Evolutionary conservation across 2,888 invertebrate genomes (phyloP).

Genomic region (Limenitis camilla): DNA sequence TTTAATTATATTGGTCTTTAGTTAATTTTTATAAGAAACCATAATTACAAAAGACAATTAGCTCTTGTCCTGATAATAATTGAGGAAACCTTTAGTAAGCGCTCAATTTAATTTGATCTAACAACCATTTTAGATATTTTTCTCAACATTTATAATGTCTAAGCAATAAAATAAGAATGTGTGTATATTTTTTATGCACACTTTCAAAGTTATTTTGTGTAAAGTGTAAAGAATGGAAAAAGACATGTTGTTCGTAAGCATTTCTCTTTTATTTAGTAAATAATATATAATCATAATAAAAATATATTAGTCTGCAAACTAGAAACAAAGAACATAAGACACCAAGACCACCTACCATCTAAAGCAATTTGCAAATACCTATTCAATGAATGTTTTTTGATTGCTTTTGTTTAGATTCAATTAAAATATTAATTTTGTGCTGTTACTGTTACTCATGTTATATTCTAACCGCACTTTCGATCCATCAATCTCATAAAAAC

Average conservation of each 20-base stretch:
- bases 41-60: constrained; percentile 14
- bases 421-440: constrained; percentile 37
- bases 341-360: background rate
- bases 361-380: background rate
- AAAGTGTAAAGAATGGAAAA: no score
- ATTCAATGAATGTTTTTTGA: constrained; percentile 8
- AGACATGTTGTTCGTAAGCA: no score
- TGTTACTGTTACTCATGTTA: constrained; percentile 48
- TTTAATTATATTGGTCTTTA: constrained; percentile 9
- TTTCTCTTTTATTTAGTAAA: no score
- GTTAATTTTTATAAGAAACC: constrained; percentile 10
- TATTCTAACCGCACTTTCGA: constrained; percentile 47
- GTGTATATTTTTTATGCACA: no score
- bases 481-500: constrained; percentile 57
- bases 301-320: no score
- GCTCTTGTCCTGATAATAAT: background rate
- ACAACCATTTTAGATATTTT: no score
- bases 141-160: no score
- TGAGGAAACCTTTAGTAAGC: background rate
- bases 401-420: constrained; percentile 22
- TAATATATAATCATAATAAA: no score
- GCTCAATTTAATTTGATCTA: background rate
- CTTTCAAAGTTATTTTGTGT: no score
- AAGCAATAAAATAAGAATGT: no score
- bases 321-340: no score